These are phyloP conservation scores for Ornithoptera priamus DNA, from an alignment of 2,888 invertebrate species.

Conservation along the genomic window DNA sequence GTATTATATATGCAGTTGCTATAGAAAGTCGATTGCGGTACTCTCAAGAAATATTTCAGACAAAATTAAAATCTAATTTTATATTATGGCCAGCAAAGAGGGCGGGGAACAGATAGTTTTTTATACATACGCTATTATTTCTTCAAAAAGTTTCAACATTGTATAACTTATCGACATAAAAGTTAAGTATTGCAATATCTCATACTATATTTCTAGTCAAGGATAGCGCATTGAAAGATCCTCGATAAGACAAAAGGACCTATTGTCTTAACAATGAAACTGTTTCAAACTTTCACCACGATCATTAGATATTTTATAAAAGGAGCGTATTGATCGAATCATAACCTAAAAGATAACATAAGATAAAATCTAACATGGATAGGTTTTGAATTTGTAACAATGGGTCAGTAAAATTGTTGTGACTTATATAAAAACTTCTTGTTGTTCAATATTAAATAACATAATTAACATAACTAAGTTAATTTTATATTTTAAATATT, in stretches of 20 bases:
- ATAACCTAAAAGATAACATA: conserved; percentile 14
- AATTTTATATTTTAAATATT: too few species aligned
- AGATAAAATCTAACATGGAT: conserved; percentile 20
- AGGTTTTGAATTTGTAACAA: conserved; percentile 25
- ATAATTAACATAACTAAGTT: background rate
- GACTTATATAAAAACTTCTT: conserved; percentile 17
- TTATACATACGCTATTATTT: too few species aligned
- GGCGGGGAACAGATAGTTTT: too few species aligned
- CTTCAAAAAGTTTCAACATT: too few species aligned
- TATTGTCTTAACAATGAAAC: conserved; percentile 22
- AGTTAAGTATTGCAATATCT: background rate
- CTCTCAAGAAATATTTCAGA: too few species aligned
- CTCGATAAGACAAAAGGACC: conserved; percentile 25
- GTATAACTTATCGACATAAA: too few species aligned
- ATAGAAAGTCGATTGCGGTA: too few species aligned
- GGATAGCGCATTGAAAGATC: conserved; percentile 17
- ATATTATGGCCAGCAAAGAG: too few species aligned
- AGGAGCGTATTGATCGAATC: conserved; percentile 23
- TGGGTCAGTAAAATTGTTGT: conserved; percentile 23
- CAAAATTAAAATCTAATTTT: too few species aligned
- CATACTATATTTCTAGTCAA: conserved; percentile 13
- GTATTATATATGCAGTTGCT: too few species aligned
- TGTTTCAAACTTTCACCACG: conserved; percentile 25
- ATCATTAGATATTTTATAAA: conserved; percentile 22
- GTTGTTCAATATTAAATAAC: background rate